These are phyloP conservation scores for Xanthia togata DNA, from an alignment of 2,888 invertebrate species.

Conservation along the genomic window DNA sequence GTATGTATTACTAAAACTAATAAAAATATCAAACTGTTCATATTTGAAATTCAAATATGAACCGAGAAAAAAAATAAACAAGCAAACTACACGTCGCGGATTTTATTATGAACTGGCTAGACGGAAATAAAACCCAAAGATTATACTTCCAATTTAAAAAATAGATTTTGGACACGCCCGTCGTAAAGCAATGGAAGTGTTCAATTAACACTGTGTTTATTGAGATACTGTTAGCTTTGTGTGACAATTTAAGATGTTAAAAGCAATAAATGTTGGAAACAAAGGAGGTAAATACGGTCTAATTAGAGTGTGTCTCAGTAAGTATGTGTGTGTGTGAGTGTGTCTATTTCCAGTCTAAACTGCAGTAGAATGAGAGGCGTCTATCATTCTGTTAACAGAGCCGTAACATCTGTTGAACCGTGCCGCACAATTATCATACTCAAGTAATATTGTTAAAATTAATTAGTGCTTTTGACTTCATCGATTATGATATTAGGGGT, in stretches of 20 bases:
- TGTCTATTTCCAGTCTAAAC: not conserved
- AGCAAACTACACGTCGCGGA: constrained; percentile 22
- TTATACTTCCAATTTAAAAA: constrained; percentile 57
- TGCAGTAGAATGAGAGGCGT: not conserved
- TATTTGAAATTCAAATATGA: too few species aligned
- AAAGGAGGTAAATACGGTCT: constrained; percentile 32
- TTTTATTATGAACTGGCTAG: constrained; percentile 41
- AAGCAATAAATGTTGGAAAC: constrained; percentile 42
- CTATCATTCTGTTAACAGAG: not conserved
- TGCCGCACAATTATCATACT: not conserved
- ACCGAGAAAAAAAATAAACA: too few species aligned
- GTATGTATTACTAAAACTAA: constrained; percentile 64
- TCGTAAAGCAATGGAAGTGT: constrained; percentile 78
- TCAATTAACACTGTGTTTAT: constrained; percentile 85
- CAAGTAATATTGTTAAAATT: not conserved
- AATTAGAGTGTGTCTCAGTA: constrained; percentile 33
- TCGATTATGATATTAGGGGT: not conserved
- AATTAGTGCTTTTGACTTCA: not conserved
- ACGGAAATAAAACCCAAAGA: constrained; percentile 11
- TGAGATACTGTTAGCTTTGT: constrained; percentile 79
- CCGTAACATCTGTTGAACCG: not conserved
- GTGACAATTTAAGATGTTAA: constrained; percentile 51
- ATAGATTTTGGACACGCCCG: constrained; percentile 65
- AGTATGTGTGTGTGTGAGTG: not conserved
- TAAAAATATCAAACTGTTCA: constrained; percentile 57